phyloP scores from a whole-genome alignment of 2,888 invertebrate species.

The Muscina levida region DNA sequence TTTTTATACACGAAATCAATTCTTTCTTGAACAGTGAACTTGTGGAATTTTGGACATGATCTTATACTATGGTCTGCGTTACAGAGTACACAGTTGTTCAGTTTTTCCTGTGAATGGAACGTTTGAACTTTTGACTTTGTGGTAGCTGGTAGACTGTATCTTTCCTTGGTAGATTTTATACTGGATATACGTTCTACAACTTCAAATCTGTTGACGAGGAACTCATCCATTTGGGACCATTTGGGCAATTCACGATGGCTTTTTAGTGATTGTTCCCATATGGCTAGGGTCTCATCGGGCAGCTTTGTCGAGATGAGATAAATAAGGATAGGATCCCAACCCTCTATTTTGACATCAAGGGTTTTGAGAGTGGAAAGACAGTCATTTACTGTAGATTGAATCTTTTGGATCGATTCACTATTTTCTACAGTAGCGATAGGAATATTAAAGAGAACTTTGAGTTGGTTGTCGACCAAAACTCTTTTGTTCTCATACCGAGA shows the following conservation, averaged over 20 bases:
- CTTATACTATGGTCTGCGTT: slow-evolving; percentile 6
- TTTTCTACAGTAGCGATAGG: too few relatives aligned
- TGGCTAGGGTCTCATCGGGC: neutral
- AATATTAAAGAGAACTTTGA: too few relatives aligned
- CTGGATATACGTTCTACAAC: too few relatives aligned
- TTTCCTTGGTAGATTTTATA: too few relatives aligned
- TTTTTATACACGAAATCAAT: too few relatives aligned
- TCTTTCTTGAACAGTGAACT: neutral
- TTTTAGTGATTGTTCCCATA: slow-evolving; percentile 30
- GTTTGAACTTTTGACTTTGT: neutral
- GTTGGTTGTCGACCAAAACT: slow-evolving; percentile 27
- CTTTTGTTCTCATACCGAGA: slow-evolving; percentile 31
- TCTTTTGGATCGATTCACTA: slow-evolving; percentile 17
- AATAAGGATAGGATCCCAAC: neutral
- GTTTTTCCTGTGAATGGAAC: neutral
- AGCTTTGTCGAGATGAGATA: too few relatives aligned
- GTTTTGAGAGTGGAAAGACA: too few relatives aligned
- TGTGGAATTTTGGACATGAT: slow-evolving; percentile 18
- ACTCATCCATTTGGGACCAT: slow-evolving; percentile 20
- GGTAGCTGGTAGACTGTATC: neutral
- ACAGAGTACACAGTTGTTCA: neutral
- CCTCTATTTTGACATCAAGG: too few relatives aligned
- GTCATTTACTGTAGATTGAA: slow-evolving; percentile 29
- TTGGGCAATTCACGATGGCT: neutral
- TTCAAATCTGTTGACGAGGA: too few relatives aligned